Evolutionary conservation across 2,797 vertebrate genomes (phyloP), one percentile per base, ranked within the genome.

Genomic region (Austrolebias charrua): DNA sequence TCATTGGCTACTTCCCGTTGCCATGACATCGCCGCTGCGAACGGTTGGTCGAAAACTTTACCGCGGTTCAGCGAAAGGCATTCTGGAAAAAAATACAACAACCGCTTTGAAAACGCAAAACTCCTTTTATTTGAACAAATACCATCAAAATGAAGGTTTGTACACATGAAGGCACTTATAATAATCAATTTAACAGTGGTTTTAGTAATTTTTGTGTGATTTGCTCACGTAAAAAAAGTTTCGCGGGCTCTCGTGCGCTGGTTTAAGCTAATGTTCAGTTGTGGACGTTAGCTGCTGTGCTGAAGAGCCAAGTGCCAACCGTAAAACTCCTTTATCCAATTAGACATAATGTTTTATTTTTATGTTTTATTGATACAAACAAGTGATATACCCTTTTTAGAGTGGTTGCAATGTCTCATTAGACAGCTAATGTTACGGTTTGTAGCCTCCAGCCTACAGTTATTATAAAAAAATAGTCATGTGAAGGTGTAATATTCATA

Each of bases 121-220:
- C 16, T 7, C 33, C 33, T 35, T n/a, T 52, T 16, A 20, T 29
- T 9, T 14, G 16, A 54, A 28, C 52, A 19, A 63, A 58, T 20
- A 0, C 1, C n/a, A 12, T 4, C 16, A 78, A 20, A 40, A 93
- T 93, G 92, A 93, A 92, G 90, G 92, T 93, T 24, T 1, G 74
- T 71, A 31, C 14, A 20, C 16, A 12, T 11, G 2, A 24, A 19
- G 31, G 0, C 2, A 10, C 4, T 13, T 0, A 1, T 28, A 47
- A 54, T 2, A 0, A 0, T 9, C 2, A 1, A 4, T 4, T 43
- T 24, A 3, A 0, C 0, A 46, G n/a, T 7, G 5, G 0, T 35
- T 62, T 46, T 9, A 19, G 1, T 2, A 2, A 12, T 29, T 18
- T 9, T 0, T 28, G 8, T 16, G 45, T 45, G 18, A n/a, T 9